phyloP scores from a whole-genome alignment of 2,888 invertebrate species.

The Rotaria sp. region DNA sequence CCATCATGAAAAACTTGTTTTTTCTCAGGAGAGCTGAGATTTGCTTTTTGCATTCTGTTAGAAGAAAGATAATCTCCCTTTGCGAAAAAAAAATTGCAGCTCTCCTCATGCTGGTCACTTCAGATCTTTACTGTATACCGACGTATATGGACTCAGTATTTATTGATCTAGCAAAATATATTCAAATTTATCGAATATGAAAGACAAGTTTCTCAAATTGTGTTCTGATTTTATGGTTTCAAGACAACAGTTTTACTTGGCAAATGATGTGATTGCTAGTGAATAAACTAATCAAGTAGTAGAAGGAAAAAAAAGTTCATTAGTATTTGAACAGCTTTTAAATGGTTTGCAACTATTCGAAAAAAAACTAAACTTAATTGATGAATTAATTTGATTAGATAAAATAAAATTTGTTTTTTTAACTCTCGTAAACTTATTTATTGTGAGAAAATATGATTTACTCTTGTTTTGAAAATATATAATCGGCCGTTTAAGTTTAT shows the following conservation, averaged over 20 bases:
- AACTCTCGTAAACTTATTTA: conserved; percentile 50
- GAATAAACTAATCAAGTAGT: not conserved
- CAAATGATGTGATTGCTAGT: not conserved
- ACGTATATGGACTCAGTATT: too few relatives aligned
- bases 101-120: too few relatives aligned
- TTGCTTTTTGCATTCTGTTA: too few relatives aligned
- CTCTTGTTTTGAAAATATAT: conserved; percentile 69
- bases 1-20: too few relatives aligned
- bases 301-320: not conserved
- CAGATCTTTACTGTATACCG: too few relatives aligned
- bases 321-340: not conserved
- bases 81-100: too few relatives aligned
- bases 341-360: conserved; percentile 28
- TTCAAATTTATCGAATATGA: too few relatives aligned
- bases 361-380: conserved; percentile 38
- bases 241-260: not conserved
- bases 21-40: too few relatives aligned
- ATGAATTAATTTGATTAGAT: conserved; percentile 13
- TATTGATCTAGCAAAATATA: too few relatives aligned
- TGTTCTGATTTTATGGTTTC: too few relatives aligned
- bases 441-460: conserved; percentile 79
- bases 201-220: too few relatives aligned
- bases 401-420: not conserved
- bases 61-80: too few relatives aligned
- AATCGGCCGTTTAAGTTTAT: conserved; percentile 69